Evolutionary conservation across 64 coral and sea anemone species (phyloP).

Genomic region (Trachythela sp.): DNA sequence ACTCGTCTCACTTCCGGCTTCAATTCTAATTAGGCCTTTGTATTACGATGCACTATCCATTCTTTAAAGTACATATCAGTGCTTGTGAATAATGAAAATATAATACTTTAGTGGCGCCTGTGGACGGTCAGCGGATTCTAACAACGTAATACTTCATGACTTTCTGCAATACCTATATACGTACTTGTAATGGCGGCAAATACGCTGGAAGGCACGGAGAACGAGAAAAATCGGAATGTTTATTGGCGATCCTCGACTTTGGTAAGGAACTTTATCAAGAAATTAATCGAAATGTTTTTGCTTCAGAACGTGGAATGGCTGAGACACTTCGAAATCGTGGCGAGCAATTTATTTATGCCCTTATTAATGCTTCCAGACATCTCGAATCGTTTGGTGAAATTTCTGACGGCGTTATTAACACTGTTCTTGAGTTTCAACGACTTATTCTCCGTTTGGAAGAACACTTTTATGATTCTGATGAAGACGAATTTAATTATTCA

Average conservation of each 20-base stretch:
- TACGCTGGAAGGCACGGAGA: no score
- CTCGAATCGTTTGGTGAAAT: constrained; percentile 27
- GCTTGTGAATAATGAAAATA: no score
- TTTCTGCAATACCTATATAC: no score
- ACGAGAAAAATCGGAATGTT: not conserved
- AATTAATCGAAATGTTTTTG: constrained; percentile 47
- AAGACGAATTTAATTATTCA: constrained; percentile 31
- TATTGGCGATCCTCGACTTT: constrained; percentile 26
- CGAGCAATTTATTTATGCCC: constrained; percentile 14
- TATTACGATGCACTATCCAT: no score
- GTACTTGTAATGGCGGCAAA: no score
- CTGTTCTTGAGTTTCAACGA: constrained; percentile 32
- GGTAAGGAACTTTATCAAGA: constrained; percentile 46
- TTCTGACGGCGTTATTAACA: constrained; percentile 17
- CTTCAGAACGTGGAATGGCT: constrained; percentile 17
- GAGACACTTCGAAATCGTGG: constrained; percentile 30
- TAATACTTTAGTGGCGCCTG: no score
- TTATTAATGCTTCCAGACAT: not conserved
- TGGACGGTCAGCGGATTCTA: no score
- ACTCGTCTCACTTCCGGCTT: no score
- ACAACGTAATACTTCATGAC: no score
- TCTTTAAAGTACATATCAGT: no score
- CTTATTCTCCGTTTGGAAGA: constrained; percentile 39
- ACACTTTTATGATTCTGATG: not conserved
- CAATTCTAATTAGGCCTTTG: no score